Evolutionary conservation across 2,888 invertebrate species (phyloP).

Genomic region (Synergus gifuensis): DNA sequence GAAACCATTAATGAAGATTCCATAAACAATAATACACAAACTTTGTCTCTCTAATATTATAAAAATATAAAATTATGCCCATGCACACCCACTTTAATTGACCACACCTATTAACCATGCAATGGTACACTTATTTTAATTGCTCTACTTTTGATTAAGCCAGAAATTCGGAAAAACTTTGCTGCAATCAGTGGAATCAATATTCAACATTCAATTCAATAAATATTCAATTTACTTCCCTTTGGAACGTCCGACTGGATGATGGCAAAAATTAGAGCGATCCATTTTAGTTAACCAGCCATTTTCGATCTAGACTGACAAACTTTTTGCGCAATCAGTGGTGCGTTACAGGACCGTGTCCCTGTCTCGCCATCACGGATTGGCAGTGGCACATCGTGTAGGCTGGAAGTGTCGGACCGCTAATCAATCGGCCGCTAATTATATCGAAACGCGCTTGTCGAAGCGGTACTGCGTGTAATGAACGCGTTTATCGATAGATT

Average conservation of each 20-base stretch:
- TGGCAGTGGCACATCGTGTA: neutral
- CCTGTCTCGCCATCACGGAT: neutral
- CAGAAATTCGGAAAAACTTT: neutral
- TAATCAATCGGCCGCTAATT: constrained; percentile 41
- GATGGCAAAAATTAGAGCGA: constrained; percentile 1
- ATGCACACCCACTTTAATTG: too few relatives aligned
- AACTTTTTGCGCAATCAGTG: constrained; percentile 29
- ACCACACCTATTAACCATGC: too few relatives aligned
- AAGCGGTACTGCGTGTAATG: constrained; percentile 19
- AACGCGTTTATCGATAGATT: constrained; percentile 27
- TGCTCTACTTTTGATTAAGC: neutral
- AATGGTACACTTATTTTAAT: neutral
- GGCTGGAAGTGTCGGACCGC: constrained; percentile 36
- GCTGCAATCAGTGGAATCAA: neutral
- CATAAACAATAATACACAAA: too few relatives aligned
- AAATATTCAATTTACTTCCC: neutral
- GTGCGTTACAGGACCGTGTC: constrained; percentile 8
- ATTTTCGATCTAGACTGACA: constrained; percentile 9
- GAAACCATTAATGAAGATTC: neutral
- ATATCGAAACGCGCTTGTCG: constrained; percentile 38
- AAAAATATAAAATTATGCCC: too few relatives aligned
- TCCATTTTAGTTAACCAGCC: constrained; percentile 10
- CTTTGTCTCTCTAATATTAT: too few relatives aligned
- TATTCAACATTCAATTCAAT: neutral
- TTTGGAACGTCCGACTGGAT: neutral